These are phyloP conservation scores for Eolophus roseicapilla DNA, from an alignment of 2,113 vertebrate genomes.

Conservation along the genomic window DNA sequence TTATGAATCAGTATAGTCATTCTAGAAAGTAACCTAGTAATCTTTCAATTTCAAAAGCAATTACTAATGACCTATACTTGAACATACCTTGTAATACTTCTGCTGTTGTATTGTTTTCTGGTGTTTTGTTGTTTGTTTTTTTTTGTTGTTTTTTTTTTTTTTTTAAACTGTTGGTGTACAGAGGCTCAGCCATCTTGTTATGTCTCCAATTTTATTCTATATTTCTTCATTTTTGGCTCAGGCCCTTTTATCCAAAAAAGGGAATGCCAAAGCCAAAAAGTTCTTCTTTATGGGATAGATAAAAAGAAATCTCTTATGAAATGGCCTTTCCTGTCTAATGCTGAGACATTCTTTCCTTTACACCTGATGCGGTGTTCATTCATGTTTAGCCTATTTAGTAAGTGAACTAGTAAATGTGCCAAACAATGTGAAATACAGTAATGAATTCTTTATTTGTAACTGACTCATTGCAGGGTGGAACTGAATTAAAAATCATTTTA, in stretches of 20 bases:
- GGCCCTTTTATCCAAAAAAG: not conserved
- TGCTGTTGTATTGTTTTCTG: not conserved
- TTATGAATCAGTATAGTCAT: not conserved
- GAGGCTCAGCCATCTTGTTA: not conserved
- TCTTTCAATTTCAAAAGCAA: not conserved
- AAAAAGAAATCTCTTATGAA: not conserved
- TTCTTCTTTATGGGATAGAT: not conserved
- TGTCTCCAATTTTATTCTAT: not conserved
- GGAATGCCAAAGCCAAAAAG: not conserved
- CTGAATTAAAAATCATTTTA: not conserved
- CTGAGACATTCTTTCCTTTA: not conserved
- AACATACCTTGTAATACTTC: not conserved
- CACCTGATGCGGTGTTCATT: not conserved
- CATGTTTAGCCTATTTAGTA: not conserved
- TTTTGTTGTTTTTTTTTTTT: not conserved
- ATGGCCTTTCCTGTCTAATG: not conserved
- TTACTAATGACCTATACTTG: not conserved
- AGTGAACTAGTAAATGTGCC: not conserved
- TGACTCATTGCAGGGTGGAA: not conserved
- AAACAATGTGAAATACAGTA: not conserved
- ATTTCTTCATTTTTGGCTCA: not conserved
- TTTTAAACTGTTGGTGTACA: not conserved
- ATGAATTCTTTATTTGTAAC: not conserved
- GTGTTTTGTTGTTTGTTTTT: not conserved
- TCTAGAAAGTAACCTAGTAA: not conserved